Evolutionary conservation across 2,888 invertebrate genomes (phyloP), one percentile per base, ranked within the genome.

Genomic region (Ischnus inquisitorius): DNA sequence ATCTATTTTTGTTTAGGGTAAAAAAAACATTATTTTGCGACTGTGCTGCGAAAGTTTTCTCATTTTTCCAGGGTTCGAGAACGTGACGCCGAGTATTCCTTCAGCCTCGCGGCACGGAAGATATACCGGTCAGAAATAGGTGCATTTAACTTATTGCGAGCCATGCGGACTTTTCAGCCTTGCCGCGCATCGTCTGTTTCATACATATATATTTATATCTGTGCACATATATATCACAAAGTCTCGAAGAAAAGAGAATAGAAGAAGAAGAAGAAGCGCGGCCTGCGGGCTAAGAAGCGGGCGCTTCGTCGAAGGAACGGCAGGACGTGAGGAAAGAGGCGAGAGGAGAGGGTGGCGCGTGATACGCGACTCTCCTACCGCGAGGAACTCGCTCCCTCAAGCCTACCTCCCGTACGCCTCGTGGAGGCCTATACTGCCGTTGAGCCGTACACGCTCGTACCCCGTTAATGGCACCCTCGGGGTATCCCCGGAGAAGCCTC

Each of bases 381-480:
- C 88, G 88, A 87, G 88, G 87, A 89, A 86, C 86, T 19, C 79
- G 6, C 46, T 60, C 68, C 60, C 74, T 54, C 75, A 12, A 41
- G 48, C 72, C 54, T 39, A 22, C 22, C 34, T 43, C 62, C 48
- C 68, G 71, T 68, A 54, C 22, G 22, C 22, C 34, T 43, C 62
- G 41, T 62, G 71, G 68, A 54, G 67, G 77, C 82, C 79, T 79
- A 79, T 79, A 79, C 78, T 79, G 34, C 79, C 79, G 71, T 43
- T 65, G 71, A 74, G 62, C 69, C 75, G 43, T 83, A 85, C 80
- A 82, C 85, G 79, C 84, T 90, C 91, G 92, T 92, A 91, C 92
- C 93, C 92, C 90, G 90, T 92, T 93, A 93, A 93, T 93, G 93
- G 92, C 90, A 93, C 93, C 93, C 93, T 92, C 89, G 93, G 92